Base-by-base conservation (phyloP, 2,113 vertebrate genomes). In the Tragelaphus scriptus region DNA sequence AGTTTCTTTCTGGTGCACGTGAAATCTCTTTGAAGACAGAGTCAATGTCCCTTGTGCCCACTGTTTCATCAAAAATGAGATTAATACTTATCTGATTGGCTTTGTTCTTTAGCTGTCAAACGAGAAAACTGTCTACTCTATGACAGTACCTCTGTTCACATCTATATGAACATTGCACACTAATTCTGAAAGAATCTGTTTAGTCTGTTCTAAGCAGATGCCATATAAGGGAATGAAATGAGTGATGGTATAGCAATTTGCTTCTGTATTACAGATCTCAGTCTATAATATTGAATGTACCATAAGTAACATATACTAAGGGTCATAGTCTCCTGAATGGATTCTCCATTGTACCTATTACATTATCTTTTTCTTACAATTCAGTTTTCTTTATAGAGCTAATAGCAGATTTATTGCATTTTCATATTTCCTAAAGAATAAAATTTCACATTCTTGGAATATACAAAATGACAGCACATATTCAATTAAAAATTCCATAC, bases 31-130 rank as follows among this genome's bases (percentile, higher is more conserved):
- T 91, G 44, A 49, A 91, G 16, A 13, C 49, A 92, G 9, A 30
- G 19, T 82, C n/a, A 53, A 6, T 53, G 51, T 93, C 84, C 63
- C 3, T 40, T 90, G 81, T n/a, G 55, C 36, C 17, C 32, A 75
- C 3, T 91, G 5, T 90, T 75, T 90, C 82, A 88, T 85, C 32
- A 55, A 53, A 79, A 95, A 84, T 14, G 44, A 89, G 40, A 80
- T 92, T 91, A 80, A 84, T 91, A 84, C 47, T 71, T 95, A 85
- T n/a, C 15, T 75, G 55, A 90, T 85, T 81, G 63, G 32, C 88
- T 94, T 79, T 81, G 4, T 25, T 92, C 55, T 79, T 80, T 91
- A 71, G 28, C 71, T 88, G 32, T 84, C 63, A 88, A 58, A 28
- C 3, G 1, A 89, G 28, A 95, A 93, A 92, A 63, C 23, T 14